These are phyloP conservation scores for Drosophila kikkawai DNA, from an alignment of 1,140 invertebrate genomes.

Conservation along the genomic window DNA sequence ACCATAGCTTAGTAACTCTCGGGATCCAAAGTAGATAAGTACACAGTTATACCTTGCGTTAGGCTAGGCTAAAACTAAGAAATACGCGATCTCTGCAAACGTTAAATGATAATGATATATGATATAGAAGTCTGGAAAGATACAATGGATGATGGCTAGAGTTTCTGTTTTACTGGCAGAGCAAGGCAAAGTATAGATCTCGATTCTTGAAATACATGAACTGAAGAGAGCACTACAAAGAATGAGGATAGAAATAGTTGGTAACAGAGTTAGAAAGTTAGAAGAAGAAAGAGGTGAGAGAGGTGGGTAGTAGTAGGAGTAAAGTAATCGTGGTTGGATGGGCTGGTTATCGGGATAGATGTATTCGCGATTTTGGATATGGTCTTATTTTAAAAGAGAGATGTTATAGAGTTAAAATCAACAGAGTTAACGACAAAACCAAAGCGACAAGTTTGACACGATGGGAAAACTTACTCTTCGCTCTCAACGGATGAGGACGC, in stretches of 20 bases:
- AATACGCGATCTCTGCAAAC: conserved; percentile 62
- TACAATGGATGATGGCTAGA: conserved; percentile 29
- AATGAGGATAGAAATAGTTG: conserved; percentile 46
- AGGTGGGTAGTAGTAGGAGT: conserved; percentile 25
- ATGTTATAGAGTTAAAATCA: conserved; percentile 69
- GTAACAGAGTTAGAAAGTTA: conserved; percentile 44
- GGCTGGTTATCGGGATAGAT: conserved; percentile 25
- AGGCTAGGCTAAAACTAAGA: conserved; percentile 59
- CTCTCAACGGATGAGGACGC: conserved; percentile 79
- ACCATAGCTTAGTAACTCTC: conserved; percentile 42
- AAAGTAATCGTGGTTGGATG: conserved; percentile 15
- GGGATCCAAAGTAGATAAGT: conserved; percentile 40
- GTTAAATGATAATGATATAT: conserved; percentile 15
- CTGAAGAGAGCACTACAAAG: conserved; percentile 75
- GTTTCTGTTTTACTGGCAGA: conserved; percentile 52
- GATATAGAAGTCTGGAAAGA: conserved; percentile 33
- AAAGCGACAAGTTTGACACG: conserved; percentile 60
- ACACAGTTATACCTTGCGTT: conserved; percentile 48
- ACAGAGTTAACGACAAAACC: conserved; percentile 77
- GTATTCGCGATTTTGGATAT: conserved; percentile 30
- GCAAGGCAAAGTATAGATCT: conserved; percentile 62
- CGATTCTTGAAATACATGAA: conserved; percentile 50
- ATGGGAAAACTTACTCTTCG: conserved; percentile 82
- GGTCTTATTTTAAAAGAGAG: conserved; percentile 40
- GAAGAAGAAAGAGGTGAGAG: conserved; percentile 40